These are phyloP conservation scores for Coremacera marginata DNA, from an alignment of 2,888 invertebrate species.

Conservation along the genomic window DNA sequence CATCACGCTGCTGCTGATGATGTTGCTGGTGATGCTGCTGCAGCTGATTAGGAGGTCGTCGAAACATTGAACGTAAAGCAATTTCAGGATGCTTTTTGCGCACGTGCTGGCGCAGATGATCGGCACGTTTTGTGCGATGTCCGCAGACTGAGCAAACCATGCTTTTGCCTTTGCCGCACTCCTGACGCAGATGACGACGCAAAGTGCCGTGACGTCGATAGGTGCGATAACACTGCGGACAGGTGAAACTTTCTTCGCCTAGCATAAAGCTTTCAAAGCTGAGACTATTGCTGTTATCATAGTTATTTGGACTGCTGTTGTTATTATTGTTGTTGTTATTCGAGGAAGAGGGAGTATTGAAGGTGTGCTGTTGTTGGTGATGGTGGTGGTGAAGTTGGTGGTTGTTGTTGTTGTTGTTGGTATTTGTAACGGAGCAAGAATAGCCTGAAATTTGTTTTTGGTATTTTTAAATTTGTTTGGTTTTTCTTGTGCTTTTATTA, in stretches of 20 bases:
- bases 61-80: constrained; percentile 66
- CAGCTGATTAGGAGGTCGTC: constrained; percentile 52
- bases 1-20: neutral
- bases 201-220: constrained; percentile 73
- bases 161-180: constrained; percentile 72
- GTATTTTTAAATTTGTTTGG: constrained; percentile 54
- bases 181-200: constrained; percentile 71
- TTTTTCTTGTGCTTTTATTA: constrained; percentile 32
- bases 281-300: constrained; percentile 27
- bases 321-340: constrained; percentile 4
- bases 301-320: constrained; percentile 35
- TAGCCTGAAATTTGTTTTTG: constrained; percentile 67
- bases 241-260: constrained; percentile 64
- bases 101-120: constrained; percentile 72
- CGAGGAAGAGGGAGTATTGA: constrained; percentile 9
- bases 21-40: constrained; percentile 45
- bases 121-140: constrained; percentile 72
- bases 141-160: constrained; percentile 72
- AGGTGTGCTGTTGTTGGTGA: constrained; percentile 29
- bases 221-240: constrained; percentile 71
- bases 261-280: constrained; percentile 47
- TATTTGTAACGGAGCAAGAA: constrained; percentile 47
- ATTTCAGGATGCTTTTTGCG: constrained; percentile 70
- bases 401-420: constrained; percentile 45
- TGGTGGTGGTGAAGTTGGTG: constrained; percentile 40